Conservation (phyloP, 2,797 vertebrate species). For the Ambastaia sidthimunki region DNA sequence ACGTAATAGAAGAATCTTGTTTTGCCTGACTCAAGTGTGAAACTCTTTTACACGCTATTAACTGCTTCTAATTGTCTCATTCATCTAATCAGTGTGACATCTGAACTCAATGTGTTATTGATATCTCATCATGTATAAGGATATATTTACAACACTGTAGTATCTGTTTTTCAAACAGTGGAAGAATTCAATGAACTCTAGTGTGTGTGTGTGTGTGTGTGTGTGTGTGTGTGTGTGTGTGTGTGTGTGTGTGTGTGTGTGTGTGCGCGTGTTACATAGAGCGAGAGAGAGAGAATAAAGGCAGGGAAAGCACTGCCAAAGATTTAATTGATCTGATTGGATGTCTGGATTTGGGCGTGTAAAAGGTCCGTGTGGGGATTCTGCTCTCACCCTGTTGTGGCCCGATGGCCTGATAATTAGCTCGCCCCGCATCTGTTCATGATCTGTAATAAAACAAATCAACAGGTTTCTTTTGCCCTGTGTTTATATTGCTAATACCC, state of each 20-base stretch:
- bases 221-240: constrained; percentile 23
- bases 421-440: constrained; percentile 44
- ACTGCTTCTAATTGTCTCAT: constrained; percentile 54
- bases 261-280: constrained; percentile 11
- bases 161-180: constrained; percentile 55
- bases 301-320: constrained; percentile 19
- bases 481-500: constrained; percentile 64
- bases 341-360: constrained; percentile 38
- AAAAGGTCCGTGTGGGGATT: constrained; percentile 57
- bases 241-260: constrained; percentile 30
- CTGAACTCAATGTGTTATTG: constrained; percentile 56
- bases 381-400: background rate
- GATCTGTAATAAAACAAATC: constrained; percentile 58
- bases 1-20: background rate
- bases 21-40: background rate
- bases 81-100: constrained; percentile 51
- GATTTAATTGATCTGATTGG: constrained; percentile 56
- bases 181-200: constrained; percentile 54
- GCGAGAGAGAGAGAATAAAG: background rate
- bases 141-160: constrained; percentile 57
- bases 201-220: constrained; percentile 27
- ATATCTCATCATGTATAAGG: constrained; percentile 56
- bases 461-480: constrained; percentile 64
- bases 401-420: constrained; percentile 51
- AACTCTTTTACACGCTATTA: constrained; percentile 47